Conservation (phyloP, 2,113 vertebrate species). For the Galbula dea region DNA sequence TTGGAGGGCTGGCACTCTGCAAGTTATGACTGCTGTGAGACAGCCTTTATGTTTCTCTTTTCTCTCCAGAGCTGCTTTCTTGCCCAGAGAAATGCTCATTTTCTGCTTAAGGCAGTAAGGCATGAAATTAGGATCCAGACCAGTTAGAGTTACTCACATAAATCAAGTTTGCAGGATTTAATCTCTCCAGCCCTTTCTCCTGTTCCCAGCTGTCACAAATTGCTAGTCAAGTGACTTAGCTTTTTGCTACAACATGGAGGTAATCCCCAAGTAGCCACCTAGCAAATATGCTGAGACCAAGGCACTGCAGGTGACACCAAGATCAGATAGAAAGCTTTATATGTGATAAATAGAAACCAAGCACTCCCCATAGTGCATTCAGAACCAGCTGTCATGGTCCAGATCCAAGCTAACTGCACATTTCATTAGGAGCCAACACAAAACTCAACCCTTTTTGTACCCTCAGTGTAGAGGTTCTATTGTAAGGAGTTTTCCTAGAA, state of each 20-base stretch:
- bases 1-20: not conserved
- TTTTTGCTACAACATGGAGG: not conserved
- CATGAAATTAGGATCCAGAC: conserved; percentile 10
- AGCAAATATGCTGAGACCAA: not conserved
- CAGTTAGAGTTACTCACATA: not conserved
- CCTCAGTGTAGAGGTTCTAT: not conserved
- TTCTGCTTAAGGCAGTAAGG: conserved; percentile 2
- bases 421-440: not conserved
- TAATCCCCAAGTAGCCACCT: not conserved
- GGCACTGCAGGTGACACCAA: not conserved
- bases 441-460: not conserved
- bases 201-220: not conserved
- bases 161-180: not conserved
- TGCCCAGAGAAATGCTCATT: not conserved
- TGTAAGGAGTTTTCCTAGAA: not conserved
- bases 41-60: not conserved
- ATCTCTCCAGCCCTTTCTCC: not conserved
- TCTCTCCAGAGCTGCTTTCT: not conserved
- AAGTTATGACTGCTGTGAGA: not conserved
- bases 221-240: not conserved
- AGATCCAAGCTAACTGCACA: not conserved
- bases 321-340: not conserved
- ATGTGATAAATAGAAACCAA: not conserved
- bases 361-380: not conserved
- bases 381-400: not conserved